Base-by-base conservation (phyloP, 2,797 vertebrate genomes). In the Acrocephalus scirpaceus region DNA sequence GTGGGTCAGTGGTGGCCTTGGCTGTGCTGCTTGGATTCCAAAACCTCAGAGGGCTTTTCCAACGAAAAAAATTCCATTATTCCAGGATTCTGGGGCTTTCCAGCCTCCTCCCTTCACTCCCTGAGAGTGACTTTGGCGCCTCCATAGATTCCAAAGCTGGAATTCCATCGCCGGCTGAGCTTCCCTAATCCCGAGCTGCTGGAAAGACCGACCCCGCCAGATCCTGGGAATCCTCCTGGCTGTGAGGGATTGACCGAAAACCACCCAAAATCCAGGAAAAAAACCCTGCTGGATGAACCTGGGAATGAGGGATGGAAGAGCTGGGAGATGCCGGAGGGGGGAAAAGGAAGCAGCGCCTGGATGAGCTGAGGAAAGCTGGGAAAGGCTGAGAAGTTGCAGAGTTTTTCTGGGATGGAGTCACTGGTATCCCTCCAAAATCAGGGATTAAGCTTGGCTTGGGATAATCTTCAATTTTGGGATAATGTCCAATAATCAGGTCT, bases 41-140 rank as follows among this genome's bases (percentile, higher is more conserved):
- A 3, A 16, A 10, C 8, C 67, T 10, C 66, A 4, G 56, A 12
- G 21, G 27, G 34, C 22, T 50, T 50, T 75, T 40, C 73, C 73
- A 40, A 6, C 4, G 2, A 0, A 26, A 42, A 0, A 26, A 42
- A n/a, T 42, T 62, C 73, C 47, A 10, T 32, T 3, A 3, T 50
- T 7, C 57, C 73, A 27, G 0, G 1, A 14, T 42, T 51, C 13
- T 3, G 7, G 2, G 1, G 1, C 30, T 27, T 62, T 2, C 73
- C 58, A 14, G 11, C 23, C 30, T n/a, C 36, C 36, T 27, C 36
- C 8, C 17, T 2, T 32, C 57, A 26, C 27, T 9, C 57, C 21
- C 34, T 3, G 7, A 16, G 45, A 16, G 26, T 1, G 14, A n/a
- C 65, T 20, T 38, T 5, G 34, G 72, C 9, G 13, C 44, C 29